phyloP scores from a whole-genome alignment of 2,797 vertebrate species.

The Mionectes olivaceus region DNA sequence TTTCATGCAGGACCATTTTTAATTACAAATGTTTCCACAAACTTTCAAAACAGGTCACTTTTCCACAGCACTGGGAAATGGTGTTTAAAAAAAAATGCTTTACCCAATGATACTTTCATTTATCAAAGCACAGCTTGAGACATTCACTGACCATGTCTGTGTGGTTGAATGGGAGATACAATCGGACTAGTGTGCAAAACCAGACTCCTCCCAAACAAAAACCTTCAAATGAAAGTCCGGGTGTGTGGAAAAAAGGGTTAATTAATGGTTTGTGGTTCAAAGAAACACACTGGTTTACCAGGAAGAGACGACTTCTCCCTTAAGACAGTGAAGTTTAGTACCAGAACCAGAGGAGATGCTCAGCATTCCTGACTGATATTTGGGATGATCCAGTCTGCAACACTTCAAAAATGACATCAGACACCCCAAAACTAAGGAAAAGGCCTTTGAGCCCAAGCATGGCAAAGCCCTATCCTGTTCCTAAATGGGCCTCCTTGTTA shows the following conservation, averaged over 20 bases:
- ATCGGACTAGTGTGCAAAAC: not conserved
- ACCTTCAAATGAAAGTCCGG: not conserved
- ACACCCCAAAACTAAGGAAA: not conserved
- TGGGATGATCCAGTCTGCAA: not conserved
- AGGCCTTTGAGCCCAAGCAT: fast-evolving
- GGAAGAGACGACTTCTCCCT: not conserved
- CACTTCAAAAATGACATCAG: not conserved
- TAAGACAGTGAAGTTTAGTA: not conserved
- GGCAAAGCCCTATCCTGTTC: not conserved
- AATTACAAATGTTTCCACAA: not conserved
- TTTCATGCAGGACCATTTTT: not conserved
- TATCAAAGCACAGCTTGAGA: not conserved
- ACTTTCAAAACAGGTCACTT: not conserved
- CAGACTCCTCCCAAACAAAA: not conserved
- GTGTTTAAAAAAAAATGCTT: not conserved
- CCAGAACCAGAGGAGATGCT: not conserved
- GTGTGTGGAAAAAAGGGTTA: not conserved
- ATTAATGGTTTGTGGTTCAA: not conserved
- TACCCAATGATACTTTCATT: not conserved
- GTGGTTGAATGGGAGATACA: not conserved
- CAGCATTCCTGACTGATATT: not conserved
- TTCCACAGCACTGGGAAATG: not conserved
- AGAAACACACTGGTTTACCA: not conserved
- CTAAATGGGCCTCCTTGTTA: not conserved
- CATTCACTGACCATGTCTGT: not conserved